Evolutionary conservation across 2,888 invertebrate genomes (phyloP).

Genomic region (Melolontha melolontha): DNA sequence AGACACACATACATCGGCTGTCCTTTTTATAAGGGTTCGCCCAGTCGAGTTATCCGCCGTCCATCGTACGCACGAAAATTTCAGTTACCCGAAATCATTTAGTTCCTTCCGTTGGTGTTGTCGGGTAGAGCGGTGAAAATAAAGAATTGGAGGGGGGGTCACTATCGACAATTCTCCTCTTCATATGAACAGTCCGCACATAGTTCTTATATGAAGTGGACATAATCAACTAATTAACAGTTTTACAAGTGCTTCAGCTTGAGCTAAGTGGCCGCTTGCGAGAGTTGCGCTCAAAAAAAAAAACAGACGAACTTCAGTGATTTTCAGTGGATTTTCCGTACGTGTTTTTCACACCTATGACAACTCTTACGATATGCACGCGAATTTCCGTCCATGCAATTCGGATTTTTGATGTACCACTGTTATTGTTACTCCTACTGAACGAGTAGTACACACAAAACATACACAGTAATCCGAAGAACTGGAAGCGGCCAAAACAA

Average conservation of each 20-base stretch:
- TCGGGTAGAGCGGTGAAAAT: constrained; percentile 51
- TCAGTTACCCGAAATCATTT: constrained; percentile 39
- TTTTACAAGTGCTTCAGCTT: constrained; percentile 44
- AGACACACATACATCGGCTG: neutral
- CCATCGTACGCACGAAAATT: constrained; percentile 34
- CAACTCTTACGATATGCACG: constrained; percentile 19
- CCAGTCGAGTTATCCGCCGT: neutral
- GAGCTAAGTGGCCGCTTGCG: constrained; percentile 13
- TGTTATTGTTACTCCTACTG: neutral
- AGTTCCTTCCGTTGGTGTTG: constrained; percentile 41
- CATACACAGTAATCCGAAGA: constrained; percentile 12
- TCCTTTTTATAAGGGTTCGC: neutral
- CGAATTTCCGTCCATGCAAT: constrained; percentile 17
- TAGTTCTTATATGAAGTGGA: constrained; percentile 54
- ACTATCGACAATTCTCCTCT: constrained; percentile 53
- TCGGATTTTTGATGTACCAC: constrained; percentile 25
- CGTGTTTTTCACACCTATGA: constrained; percentile 28
- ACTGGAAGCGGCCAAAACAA: constrained; percentile 2
- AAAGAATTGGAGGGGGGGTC: constrained; percentile 53
- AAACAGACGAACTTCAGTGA: constrained; percentile 23
- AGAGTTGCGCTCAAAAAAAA: neutral
- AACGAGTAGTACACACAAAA: constrained; percentile 16
- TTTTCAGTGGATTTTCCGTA: constrained; percentile 23
- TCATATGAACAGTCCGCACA: constrained; percentile 54
- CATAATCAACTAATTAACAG: constrained; percentile 54